Evolutionary conservation across 2,888 invertebrate genomes (phyloP).

Genomic region (Drosophila trichaetosa): DNA sequence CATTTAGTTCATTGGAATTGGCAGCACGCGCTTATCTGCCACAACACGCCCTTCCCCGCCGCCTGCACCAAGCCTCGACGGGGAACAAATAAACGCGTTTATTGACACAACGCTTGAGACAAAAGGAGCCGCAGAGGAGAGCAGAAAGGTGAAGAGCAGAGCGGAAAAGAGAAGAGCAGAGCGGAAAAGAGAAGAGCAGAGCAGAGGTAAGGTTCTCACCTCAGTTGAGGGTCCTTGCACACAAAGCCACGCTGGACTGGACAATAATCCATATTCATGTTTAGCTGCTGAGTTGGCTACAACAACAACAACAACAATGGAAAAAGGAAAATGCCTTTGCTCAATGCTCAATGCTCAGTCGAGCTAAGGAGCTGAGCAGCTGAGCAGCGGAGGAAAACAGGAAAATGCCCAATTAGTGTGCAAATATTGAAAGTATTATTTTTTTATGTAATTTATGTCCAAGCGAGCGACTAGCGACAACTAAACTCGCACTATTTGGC

Average conservation of each 20-base stretch:
- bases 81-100: slow-evolving; percentile 68
- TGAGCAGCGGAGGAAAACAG: background rate
- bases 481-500: slow-evolving; percentile 12
- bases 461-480: slow-evolving; percentile 11
- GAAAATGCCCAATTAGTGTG: slow-evolving; percentile 73
- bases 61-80: slow-evolving; percentile 7
- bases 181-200: background rate
- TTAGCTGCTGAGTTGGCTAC: slow-evolving; percentile 31
- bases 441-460: slow-evolving; percentile 44
- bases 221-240: slow-evolving; percentile 2
- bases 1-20: slow-evolving; percentile 76
- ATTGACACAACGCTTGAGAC: slow-evolving; percentile 75
- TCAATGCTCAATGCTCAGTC: slow-evolving; percentile 60
- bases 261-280: slow-evolving; percentile 78
- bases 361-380: slow-evolving; percentile 25
- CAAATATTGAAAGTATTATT: slow-evolving; percentile 73
- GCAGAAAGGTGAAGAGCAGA: background rate
- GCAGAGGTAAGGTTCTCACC: background rate
- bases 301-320: slow-evolving; percentile 3
- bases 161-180: background rate
- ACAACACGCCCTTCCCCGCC: background rate
- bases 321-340: slow-evolving; percentile 34
- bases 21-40: slow-evolving; percentile 52
- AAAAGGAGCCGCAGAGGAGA: slow-evolving; percentile 22
- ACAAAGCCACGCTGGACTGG: slow-evolving; percentile 13